Evolutionary conservation across 2,113 vertebrate genomes (phyloP), one percentile per base, ranked within the genome.

Genomic region (Solea senegalensis): DNA sequence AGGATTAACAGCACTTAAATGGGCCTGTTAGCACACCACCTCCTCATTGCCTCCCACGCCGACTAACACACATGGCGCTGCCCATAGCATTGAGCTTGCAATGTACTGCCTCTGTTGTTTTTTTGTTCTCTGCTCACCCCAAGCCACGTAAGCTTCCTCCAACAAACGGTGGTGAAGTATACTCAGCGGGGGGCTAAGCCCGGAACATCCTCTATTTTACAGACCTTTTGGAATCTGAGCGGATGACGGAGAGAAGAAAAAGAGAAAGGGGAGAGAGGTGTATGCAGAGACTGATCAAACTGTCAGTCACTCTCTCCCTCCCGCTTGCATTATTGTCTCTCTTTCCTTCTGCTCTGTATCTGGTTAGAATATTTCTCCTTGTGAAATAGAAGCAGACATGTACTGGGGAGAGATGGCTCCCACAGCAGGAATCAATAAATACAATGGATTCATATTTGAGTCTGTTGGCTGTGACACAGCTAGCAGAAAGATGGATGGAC

Each of bases 1-100:
- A 74, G 89, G 90, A 89, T 91, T 89, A 92, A 90, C 90, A 89
- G 89, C 89, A 88, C 85, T 90, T 90, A 89, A 92, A 89, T 80
- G 88, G 80, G 72, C 61, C 82, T 86, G 86, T 89, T 89, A 83
- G 85, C 81, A 69, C 81, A 78, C 81, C 75, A 55, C 86, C 82
- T 86, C 80, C 85, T 83, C 78, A 63, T 54, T 58, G 72, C 80
- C 81, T 88, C 82, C 76, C 85, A 87, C 87, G 21, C 85, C 51
- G 44, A 73, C 76, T 16, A 40, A 69, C 43, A 44, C 88, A 73
- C 78, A 80, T 69, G 71, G 72, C 40, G 65, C 85, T 83, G 87
- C 88, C 88, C 82, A 85, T 84, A 80, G 76, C 75, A 71, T 54
- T 82, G 68, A 49, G 16, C 78, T 77, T n/a, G 41, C 76, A 78